Evolutionary conservation across 2,888 invertebrate species (phyloP), one percentile per base, ranked within the genome.

Genomic region (Brachynemurus nebulosus): DNA sequence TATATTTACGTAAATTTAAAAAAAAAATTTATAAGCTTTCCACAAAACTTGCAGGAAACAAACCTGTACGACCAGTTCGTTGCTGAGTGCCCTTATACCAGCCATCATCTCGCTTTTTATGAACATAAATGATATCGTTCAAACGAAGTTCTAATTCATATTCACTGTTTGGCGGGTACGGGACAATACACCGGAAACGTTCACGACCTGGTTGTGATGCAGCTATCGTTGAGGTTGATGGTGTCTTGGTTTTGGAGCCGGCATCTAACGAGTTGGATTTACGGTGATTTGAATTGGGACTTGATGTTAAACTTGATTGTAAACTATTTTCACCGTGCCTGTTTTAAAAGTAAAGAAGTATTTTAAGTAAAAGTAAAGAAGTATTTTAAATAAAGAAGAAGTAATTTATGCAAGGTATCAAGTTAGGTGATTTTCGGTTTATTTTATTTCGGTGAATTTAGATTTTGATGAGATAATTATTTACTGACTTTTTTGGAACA

Each of bases 51-150:
- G 91, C 90, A 2, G 93, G 93, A 67, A 93, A 93, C 35, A 93
- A 72, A n/a, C 93, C 93, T 4, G 88, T 88, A 54, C 88, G 82
- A 27, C 92, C 91, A 2, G 90, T 91, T 45, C 90, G 74, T 53
- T 88, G 83, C 53, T 88, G 75, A 1, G 89, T 91, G 16, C 93
- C 93, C 61, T 91, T 91, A 66, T 86, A 93, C 93, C 93, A 93
- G 39, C 93, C 93, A 59, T 93, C 92, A 42, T 91, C 91, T 42
- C 91, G 77, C 59, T 92, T 92, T 57, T 85, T 85, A 57, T 88
- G 85, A 16, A 93, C 92, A 54, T 86, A 80, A 51, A 93, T 89
- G 45, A 92, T 80, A 58, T 93, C 93, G 48, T 91, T 90, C 33
- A 91, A 79, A 53, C 86, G 83, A 37, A 95, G 67, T 59, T 91